phyloP scores from a whole-genome alignment of 1,140 invertebrate genomes.

The Drosophila nigromelanica region DNA sequence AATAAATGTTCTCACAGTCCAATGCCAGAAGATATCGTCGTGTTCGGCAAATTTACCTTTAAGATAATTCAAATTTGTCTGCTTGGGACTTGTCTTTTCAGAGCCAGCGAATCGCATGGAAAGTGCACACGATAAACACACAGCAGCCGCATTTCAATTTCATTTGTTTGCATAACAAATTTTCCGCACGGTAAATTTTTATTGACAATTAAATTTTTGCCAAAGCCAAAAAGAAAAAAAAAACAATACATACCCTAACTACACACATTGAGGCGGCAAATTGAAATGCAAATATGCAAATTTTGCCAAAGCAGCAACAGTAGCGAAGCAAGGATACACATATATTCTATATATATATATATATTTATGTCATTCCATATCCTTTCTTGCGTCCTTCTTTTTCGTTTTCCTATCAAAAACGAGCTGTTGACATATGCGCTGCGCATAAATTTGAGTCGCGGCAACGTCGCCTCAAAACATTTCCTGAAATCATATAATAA shows the following conservation, averaged over 20 bases:
- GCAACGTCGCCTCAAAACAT: conserved; percentile 68
- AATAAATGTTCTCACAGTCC: conserved; percentile 42
- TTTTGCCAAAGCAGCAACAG: conserved; percentile 44
- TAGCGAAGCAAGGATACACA: conserved; percentile 38
- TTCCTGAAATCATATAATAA: conserved; percentile 79
- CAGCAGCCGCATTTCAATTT: conserved; percentile 62
- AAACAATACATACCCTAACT: conserved; percentile 33
- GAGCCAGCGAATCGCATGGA: conserved; percentile 12
- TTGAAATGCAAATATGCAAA: conserved; percentile 82
- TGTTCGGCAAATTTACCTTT: conserved; percentile 16
- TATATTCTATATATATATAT: conserved; percentile 2
- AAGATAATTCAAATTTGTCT: conserved; percentile 34
- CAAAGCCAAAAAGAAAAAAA: conserved; percentile 41
- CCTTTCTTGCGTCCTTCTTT: conserved; percentile 27
- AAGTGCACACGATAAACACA: conserved; percentile 33
- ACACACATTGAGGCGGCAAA: conserved; percentile 48
- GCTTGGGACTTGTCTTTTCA: conserved; percentile 9
- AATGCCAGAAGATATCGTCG: background rate
- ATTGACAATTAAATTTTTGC: conserved; percentile 82
- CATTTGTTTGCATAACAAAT: conserved; percentile 83
- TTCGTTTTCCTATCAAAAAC: conserved; percentile 28
- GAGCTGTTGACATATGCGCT: conserved; percentile 78
- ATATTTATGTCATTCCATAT: conserved; percentile 7
- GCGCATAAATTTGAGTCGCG: conserved; percentile 70
- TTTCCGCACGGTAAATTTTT: conserved; percentile 83